Base-by-base conservation (phyloP, 2,113 vertebrate species). In the Burhinus oedicnemus region DNA sequence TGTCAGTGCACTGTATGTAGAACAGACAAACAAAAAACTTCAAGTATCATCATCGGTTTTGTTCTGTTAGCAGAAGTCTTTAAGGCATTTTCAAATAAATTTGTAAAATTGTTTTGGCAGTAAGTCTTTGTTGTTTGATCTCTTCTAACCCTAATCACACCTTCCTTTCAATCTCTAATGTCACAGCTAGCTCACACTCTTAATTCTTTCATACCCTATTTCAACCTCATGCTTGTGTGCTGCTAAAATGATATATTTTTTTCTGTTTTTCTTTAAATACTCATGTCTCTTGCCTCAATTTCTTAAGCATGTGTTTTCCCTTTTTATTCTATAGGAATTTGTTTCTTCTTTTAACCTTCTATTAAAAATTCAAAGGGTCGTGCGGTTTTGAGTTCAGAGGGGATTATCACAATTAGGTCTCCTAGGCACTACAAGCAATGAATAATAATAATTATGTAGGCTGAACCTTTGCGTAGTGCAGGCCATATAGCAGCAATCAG, bases 321-420 rank as follows among this genome's bases (percentile, higher is more conserved):
- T 83, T 90, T 55, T 74, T 52, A 69, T 86, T 93, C 68, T 95
- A 34, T 85, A 89, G 86, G 72, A 95, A 89, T 94, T 95, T 94
- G 93, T 95, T 97, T 95, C 95, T 92, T 96, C 80, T 97, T 93
- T 94, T 96, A 92, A 87, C 92, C 76, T 92, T 78, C 93, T 71
- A 47, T 92, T 83, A 81, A 87, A 94, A 92, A 93, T 64, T 84
- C 90, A 95, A 93, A 90, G 77, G 85, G 90, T 93, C 86, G 44
- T 40, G 72, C 9, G 44, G 89, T 97, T 95, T 96, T 70, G 89
- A 88, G 72, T 96, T 90, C 85, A 82, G 90, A 90, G 76, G 83
- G 90, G 96, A 97, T 96, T 96, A 97, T 96, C 95, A 97, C 96
- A 94, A 96, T 97, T 97, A 96, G 79, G 88, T 96, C 90, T 94